Evolutionary conservation across 2,113 vertebrate genomes (phyloP).

Genomic region (Oceanites oceanicus): DNA sequence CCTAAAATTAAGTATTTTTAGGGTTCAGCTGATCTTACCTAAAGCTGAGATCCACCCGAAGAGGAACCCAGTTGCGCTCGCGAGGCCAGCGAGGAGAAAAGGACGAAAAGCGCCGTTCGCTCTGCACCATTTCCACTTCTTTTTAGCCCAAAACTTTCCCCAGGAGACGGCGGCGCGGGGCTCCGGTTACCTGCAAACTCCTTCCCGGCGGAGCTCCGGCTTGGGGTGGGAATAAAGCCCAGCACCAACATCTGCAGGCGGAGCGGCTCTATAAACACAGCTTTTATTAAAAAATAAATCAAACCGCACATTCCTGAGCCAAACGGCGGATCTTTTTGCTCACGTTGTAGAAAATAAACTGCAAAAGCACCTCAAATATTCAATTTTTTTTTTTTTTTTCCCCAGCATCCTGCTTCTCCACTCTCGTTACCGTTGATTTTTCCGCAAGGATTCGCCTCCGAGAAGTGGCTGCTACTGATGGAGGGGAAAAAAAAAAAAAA

Average conservation of each 20-base stretch:
- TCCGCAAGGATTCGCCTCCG: background rate
- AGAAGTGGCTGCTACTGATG: background rate
- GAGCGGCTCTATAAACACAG: rapidly evolving
- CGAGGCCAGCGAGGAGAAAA: background rate
- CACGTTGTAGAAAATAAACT: rapidly evolving
- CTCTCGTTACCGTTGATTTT: background rate
- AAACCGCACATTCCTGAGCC: background rate
- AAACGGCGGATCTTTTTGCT: rapidly evolving
- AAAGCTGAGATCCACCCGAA: background rate
- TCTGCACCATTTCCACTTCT: background rate
- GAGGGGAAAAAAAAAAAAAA: rapidly evolving
- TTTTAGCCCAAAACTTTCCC: background rate
- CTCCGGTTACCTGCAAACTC: background rate
- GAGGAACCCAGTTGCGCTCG: rapidly evolving
- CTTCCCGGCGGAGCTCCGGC: background rate
- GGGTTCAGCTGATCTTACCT: background rate
- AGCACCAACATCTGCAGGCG: background rate
- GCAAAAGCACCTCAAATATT: background rate
- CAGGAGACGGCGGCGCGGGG: background rate
- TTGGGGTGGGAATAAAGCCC: background rate
- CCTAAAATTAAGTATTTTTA: background rate
- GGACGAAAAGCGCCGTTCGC: rapidly evolving
- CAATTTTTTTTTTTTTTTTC: rapidly evolving
- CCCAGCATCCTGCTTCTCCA: background rate
- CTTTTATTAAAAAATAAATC: background rate